Evolutionary conservation across 2,888 invertebrate genomes (phyloP), one percentile per base, ranked within the genome.

Genomic region (Eupithecia dodoneata): DNA sequence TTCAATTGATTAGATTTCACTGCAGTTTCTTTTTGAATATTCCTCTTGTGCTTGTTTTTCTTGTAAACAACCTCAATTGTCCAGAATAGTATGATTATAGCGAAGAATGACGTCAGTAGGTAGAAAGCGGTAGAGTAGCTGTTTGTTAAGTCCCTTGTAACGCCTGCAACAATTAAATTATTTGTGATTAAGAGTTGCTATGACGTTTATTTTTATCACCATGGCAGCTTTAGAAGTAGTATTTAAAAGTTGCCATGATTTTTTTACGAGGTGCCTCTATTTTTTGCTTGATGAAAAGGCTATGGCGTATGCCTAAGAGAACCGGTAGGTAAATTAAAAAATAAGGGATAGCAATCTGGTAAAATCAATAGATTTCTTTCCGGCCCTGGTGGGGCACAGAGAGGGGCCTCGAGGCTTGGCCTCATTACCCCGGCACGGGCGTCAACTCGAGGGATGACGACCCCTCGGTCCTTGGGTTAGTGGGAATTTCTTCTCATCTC

Each of bases 111-210:
- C 45, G 96, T 93, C 13, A 96, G 86, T 7, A 96, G 87, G 82
- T 96, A 95, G 82, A 96, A 96, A 9, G 95, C 96, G 74, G 96
- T 92, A 0, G 92, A 88, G 82, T 96, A 96, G 85, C 96, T 96
- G 66, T 95, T 89, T 0, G 96, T 96, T 78, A 93, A 85, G 75
- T 96, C 95, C 83, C 96, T 95, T n/a, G 96, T 91, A 49, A 94
- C 91, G 81, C 96, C 96, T 97, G 88, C 4, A 83, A 83, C 44
- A 76, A 73, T 18, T 47, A 30, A 30, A 42, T 66, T 41, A 42
- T 42, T 42, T 2, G 15, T 2, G 42, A 2, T 63, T 10, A 2
- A 15, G 42, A n/a, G n/a, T 69, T 69, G 69, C 69, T 69, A n/a
- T 69, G 18, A 45, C 9, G 10, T 45, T 67, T 30, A 30, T 42